Percentiles rank a stretch among this genome's conserved stretches.
Conservation (phyloP, 2,888 invertebrate genomes). For the Ormyrus rosae region DNA sequence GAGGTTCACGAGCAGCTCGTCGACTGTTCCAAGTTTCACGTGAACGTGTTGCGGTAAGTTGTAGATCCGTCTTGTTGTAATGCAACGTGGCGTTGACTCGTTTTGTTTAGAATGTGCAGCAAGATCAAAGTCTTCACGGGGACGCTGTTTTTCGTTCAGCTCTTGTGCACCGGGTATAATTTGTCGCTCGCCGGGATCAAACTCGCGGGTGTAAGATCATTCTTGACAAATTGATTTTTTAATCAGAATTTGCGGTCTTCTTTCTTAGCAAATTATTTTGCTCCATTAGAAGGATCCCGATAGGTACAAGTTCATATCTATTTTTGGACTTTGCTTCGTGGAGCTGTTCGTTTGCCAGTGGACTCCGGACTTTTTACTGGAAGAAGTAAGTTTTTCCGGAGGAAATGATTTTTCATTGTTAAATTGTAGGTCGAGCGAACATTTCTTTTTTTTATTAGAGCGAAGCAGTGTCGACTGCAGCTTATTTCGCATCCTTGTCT, state of each 20-base stretch:
- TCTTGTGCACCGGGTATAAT: constrained; percentile 17
- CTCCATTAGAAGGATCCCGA: constrained; percentile 9
- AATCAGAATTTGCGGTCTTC: no score
- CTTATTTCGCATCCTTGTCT: no score
- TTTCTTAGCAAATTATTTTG: background rate
- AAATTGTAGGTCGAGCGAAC: background rate
- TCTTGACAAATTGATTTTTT: background rate
- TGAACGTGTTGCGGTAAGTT: constrained; percentile 1
- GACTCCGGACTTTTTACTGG: constrained; percentile 13
- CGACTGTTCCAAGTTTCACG: background rate
- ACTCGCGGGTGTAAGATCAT: constrained; percentile 20
- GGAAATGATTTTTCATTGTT: no score
- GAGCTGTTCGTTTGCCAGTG: constrained; percentile 21
- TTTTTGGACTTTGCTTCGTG: background rate
- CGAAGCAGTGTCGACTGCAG: background rate
- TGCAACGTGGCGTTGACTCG: background rate
- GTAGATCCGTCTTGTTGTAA: background rate
- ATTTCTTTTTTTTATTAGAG: background rate
- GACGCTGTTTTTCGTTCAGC: background rate
- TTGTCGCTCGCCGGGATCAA: constrained; percentile 26
- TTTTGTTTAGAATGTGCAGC: background rate
- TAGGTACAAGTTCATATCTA: constrained; percentile 5
- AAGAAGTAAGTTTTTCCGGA: background rate
- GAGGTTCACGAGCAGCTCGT: background rate
- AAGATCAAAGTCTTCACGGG: background rate